Percentiles rank a stretch among this genome's conserved stretches.
These are phyloP conservation scores for Liasis olivaceus DNA, from an alignment of 2,797 vertebrate genomes.

Conservation along the genomic window DNA sequence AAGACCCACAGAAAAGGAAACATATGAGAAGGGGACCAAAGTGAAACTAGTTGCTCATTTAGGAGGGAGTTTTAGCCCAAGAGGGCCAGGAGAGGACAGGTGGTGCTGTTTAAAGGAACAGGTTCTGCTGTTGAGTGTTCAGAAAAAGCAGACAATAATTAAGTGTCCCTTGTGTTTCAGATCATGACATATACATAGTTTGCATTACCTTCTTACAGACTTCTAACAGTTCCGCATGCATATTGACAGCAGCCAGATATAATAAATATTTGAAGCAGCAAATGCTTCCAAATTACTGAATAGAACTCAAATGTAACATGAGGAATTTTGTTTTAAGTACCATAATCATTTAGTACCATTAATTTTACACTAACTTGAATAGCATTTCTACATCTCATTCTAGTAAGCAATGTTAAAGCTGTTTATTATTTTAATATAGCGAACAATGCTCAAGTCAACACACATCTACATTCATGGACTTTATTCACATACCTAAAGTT, in stretches of 20 bases:
- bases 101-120: neutral
- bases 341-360: constrained; percentile 29
- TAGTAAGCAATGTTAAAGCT: constrained; percentile 23
- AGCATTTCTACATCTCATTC: fast-evolving
- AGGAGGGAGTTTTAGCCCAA: neutral
- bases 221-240: neutral
- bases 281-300: neutral
- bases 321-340: neutral
- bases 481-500: neutral
- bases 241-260: neutral
- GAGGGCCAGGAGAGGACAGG: neutral
- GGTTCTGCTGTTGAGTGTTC: neutral
- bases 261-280: constrained; percentile 27
- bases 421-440: neutral
- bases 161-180: neutral
- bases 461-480: neutral
- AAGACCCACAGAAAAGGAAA: neutral
- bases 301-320: neutral
- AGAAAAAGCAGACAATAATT: neutral
- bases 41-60: neutral
- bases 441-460: neutral
- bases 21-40: neutral
- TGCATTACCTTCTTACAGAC: neutral
- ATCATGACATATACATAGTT: neutral
- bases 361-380: constrained; percentile 5